Conservation (phyloP, 1,140 invertebrate genomes). For the Atta colombica region DNA sequence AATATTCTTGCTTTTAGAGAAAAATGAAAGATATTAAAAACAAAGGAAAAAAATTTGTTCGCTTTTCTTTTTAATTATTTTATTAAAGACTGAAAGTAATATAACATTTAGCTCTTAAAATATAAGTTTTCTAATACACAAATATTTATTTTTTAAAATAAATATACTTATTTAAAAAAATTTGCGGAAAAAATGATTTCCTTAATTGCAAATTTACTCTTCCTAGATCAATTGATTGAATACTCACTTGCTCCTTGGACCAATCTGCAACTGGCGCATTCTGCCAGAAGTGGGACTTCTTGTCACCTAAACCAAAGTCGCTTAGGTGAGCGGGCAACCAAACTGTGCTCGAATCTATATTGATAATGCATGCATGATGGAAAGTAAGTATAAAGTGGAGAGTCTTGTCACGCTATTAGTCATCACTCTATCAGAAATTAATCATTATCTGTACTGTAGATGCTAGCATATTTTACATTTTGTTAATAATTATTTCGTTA, state of each 20-base stretch:
- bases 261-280: constrained; percentile 92
- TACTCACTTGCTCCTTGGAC: constrained; percentile 93
- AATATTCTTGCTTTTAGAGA: constrained; percentile 35
- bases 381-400: constrained; percentile 44
- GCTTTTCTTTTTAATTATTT: background rate
- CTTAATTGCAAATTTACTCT: constrained; percentile 10
- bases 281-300: constrained; percentile 91
- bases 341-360: constrained; percentile 86
- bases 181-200: background rate
- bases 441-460: constrained; percentile 2
- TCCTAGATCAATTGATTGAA: constrained; percentile 17
- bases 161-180: background rate
- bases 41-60: background rate
- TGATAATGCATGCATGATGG: constrained; percentile 63
- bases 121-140: background rate
- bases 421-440: constrained; percentile 42
- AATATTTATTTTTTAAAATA: background rate
- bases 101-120: constrained; percentile 7
- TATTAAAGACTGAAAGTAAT: background rate
- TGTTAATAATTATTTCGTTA: constrained; percentile 8
- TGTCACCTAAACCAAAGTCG: constrained; percentile 87
- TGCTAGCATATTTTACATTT: constrained; percentile 10
- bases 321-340: constrained; percentile 86
- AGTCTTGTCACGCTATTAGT: constrained; percentile 37
- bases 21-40: constrained; percentile 33